Percentiles rank a stretch among this genome's conserved stretches.
Conservation (phyloP, 2,888 invertebrate genomes). For the Brachypalpus laphriformis region DNA sequence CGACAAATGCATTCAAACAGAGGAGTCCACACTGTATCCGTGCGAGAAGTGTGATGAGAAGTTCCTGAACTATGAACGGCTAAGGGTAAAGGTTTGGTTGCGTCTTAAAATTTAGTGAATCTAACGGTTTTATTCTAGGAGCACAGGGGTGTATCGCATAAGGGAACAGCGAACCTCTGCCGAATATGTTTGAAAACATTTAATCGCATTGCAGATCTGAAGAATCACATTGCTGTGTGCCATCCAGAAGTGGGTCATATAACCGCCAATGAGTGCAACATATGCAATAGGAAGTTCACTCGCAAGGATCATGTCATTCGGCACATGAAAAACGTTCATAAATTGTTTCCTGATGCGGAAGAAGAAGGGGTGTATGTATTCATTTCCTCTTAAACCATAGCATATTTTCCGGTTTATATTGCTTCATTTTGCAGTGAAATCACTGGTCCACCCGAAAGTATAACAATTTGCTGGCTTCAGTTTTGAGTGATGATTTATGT, state of each 20-base stretch:
- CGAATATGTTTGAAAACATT: conserved; percentile 83
- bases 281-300: conserved; percentile 83
- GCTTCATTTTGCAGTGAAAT: neutral
- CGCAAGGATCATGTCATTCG: conserved; percentile 83
- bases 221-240: conserved; percentile 80
- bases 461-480: too few relatives aligned
- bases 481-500: too few relatives aligned
- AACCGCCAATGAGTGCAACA: conserved; percentile 78
- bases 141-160: conserved; percentile 77
- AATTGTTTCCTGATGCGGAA: conserved; percentile 34
- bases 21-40: conserved; percentile 78
- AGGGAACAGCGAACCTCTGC: conserved; percentile 78
- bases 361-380: conserved; percentile 10
- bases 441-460: too few relatives aligned
- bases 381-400: neutral
- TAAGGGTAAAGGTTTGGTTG: too few relatives aligned
- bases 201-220: conserved; percentile 82
- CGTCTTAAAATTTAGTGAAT: neutral
- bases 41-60: conserved; percentile 81
- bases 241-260: conserved; percentile 76
- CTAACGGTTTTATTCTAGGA: conserved; percentile 31
- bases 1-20: conserved; percentile 79
- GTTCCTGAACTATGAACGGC: conserved; percentile 77
- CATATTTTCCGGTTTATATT: neutral
- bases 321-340: conserved; percentile 83